phyloP scores from a whole-genome alignment of 1,140 invertebrate species.

The Camponotus pennsylvanicus region DNA sequence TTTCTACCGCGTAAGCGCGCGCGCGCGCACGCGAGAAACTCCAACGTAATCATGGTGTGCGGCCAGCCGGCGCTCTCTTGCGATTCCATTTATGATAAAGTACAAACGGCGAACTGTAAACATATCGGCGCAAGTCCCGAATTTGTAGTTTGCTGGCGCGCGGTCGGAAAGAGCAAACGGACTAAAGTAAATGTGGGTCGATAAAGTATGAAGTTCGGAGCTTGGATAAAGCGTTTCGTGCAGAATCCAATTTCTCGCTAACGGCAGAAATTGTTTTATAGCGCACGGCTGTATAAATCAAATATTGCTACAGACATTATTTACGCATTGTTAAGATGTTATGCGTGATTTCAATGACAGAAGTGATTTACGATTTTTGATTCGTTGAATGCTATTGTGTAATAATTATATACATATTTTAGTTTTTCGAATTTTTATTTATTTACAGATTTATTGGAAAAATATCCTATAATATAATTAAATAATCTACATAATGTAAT shows the following conservation, averaged over 20 bases:
- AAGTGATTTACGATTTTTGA: background rate
- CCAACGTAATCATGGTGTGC: background rate
- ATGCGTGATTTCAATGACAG: background rate
- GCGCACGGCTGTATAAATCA: background rate
- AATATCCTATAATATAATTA: background rate
- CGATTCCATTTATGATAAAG: slow-evolving; percentile 56
- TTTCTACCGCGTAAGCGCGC: background rate
- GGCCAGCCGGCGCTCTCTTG: slow-evolving; percentile 26
- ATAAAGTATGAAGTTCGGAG: slow-evolving; percentile 54
- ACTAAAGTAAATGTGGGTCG: slow-evolving; percentile 56
- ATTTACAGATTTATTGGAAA: background rate
- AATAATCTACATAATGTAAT: too few relatives aligned
- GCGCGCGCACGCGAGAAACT: background rate
- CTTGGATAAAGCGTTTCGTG: slow-evolving; percentile 26
- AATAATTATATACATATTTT: background rate
- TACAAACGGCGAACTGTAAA: slow-evolving; percentile 52
- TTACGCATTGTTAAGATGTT: background rate
- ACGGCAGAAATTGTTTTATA: slow-evolving; percentile 6
- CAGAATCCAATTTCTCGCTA: background rate
- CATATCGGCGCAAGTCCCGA: slow-evolving; percentile 53
- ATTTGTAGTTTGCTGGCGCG: slow-evolving; percentile 51
- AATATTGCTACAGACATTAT: slow-evolving; percentile 5
- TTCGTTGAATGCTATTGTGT: background rate
- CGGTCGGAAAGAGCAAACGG: slow-evolving; percentile 50
- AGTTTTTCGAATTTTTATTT: background rate